Evolutionary conservation across 2,797 vertebrate species (phyloP).

Genomic region (Pangasius mekongensis): DNA sequence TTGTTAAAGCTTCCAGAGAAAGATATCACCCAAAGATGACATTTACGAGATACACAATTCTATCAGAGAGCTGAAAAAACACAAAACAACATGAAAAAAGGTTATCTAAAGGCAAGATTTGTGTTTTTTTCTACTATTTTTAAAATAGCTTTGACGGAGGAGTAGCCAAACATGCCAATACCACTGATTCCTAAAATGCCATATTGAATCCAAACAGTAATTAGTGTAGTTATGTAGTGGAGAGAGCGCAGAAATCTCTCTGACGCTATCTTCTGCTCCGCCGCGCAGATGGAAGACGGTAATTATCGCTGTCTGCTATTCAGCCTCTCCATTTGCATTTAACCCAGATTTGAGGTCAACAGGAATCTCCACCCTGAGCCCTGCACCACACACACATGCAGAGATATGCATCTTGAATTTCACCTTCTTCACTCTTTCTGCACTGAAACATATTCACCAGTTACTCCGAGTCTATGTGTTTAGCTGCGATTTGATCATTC

Average conservation of each 20-base stretch:
- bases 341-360: constrained; percentile 63
- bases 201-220: constrained; percentile 53
- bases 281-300: constrained; percentile 49
- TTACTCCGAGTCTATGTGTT: constrained; percentile 1
- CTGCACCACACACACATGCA: constrained; percentile 4
- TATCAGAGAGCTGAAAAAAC: constrained; percentile 29
- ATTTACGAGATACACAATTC: constrained; percentile 48
- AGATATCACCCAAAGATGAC: constrained; percentile 49
- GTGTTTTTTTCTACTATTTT: neutral
- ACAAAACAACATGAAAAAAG: constrained; percentile 26
- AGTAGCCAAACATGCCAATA: constrained; percentile 38
- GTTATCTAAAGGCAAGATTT: constrained; percentile 22
- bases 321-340: constrained; percentile 58
- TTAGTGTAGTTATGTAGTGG: constrained; percentile 40
- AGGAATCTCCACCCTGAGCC: constrained; percentile 48
- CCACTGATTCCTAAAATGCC: constrained; percentile 30
- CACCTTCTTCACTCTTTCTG: constrained; percentile 1
- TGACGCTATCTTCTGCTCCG: constrained; percentile 53
- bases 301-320: constrained; percentile 59
- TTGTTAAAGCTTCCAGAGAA: constrained; percentile 44
- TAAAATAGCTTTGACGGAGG: neutral
- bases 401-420: constrained; percentile 8
- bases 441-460: neutral
- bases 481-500: neutral
- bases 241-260: constrained; percentile 23